Conservation (phyloP, 1,140 invertebrate genomes). For the Hermatobates lingyangjiaoensis region DNA sequence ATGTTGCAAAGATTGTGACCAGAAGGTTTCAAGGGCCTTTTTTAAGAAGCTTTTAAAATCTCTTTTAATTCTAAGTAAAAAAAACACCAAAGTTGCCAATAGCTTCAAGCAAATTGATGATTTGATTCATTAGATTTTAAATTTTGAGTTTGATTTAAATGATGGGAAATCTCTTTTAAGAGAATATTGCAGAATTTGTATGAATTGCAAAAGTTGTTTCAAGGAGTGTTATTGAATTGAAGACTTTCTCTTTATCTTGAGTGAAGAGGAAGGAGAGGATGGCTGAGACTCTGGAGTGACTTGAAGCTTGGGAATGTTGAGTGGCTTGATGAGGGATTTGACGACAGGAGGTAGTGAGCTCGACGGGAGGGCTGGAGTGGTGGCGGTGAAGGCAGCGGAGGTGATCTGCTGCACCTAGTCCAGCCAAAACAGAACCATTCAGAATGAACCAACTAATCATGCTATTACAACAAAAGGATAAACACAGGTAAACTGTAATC, state of each 20-base stretch:
- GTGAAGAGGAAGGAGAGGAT: neutral
- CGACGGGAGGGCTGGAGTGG: constrained; percentile 34
- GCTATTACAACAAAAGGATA: neutral
- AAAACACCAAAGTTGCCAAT: too few relatives aligned
- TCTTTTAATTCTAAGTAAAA: too few relatives aligned
- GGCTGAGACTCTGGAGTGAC: constrained; percentile 17
- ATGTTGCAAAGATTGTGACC: too few relatives aligned
- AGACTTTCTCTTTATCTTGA: neutral
- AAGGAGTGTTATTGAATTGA: too few relatives aligned
- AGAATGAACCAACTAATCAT: neutral
- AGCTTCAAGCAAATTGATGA: too few relatives aligned
- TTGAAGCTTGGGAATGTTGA: constrained; percentile 37
- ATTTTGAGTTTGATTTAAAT: too few relatives aligned
- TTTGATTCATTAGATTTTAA: too few relatives aligned
- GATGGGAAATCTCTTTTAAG: too few relatives aligned
- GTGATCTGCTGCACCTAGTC: constrained; percentile 39
- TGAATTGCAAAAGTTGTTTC: too few relatives aligned
- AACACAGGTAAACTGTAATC: neutral
- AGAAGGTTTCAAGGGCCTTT: too few relatives aligned
- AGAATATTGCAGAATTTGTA: too few relatives aligned
- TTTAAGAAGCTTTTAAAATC: too few relatives aligned
- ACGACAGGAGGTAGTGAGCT: constrained; percentile 28
- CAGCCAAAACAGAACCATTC: neutral
- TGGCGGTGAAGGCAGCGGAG: constrained; percentile 38
- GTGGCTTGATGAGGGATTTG: constrained; percentile 33